Evolutionary conservation across 2,113 vertebrate species (phyloP), one percentile per base, ranked within the genome.

Genomic region (Galeopterus variegatus): DNA sequence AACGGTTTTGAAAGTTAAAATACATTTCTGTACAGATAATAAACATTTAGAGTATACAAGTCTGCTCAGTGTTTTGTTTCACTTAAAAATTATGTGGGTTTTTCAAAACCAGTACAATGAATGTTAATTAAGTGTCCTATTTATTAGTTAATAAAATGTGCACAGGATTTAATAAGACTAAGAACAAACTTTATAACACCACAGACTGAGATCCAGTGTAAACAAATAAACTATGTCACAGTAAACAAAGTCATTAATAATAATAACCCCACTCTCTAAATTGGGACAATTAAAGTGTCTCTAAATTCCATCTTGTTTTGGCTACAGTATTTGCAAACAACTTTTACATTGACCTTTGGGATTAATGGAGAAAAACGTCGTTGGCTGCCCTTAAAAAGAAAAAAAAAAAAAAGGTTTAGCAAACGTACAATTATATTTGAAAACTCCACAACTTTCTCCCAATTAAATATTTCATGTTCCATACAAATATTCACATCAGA

Each of bases 351-450:
- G 91, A 79, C 56, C 65, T 94, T 94, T 50, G 88, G 48, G 56
- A 94, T 96, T 94, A 96, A 87, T 77, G 94, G 65, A 86, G 94
- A 83, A 76, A 97, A 95, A 24, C 33, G 41, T 94, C 89, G 77
- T 92, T 93, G 95, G 92, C 89, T 96, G 75, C 70, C 97, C 92
- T 98, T 96, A 95, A 97, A 97, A 95, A 97, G 93, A 95, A 95
- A 94, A 90, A 94, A 81, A 94, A 81, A 96, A 91, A 93, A 93
- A 72, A 97, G 87, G 92, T 97, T 97, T 95, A 97, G 96, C 60
- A 97, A 97, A 96, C 41, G 58, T 41, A 94, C 90, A 91, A 81
- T 96, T 95, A 93, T 70, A 90, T 52, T 90, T 95, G 76, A 60
- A 85, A 94, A 90, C 19, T 70, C 65, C 52, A 54, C 65, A 91